Evolutionary conservation across 2,797 vertebrate genomes (phyloP).

Genomic region (Manis crassicaudata): DNA sequence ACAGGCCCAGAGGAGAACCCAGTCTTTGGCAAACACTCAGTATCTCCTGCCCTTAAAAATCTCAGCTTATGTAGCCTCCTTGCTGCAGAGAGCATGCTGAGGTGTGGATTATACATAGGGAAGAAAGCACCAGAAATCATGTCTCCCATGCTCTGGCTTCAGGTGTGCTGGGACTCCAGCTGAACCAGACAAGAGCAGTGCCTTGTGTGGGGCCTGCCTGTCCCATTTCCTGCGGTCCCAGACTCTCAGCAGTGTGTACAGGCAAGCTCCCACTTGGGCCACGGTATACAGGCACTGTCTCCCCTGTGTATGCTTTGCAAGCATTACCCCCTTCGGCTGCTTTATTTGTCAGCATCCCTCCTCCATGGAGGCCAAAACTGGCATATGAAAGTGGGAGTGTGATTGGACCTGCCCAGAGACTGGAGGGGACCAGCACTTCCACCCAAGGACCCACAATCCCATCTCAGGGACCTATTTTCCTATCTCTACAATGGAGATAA

Average conservation of each 20-base stretch:
- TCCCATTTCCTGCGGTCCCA: neutral
- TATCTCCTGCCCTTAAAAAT: neutral
- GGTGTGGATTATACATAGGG: no score
- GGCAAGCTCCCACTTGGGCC: neutral
- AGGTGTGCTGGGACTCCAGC: neutral
- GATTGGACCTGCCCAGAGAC: neutral
- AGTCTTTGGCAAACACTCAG: neutral
- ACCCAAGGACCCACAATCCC: no score
- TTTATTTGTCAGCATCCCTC: neutral
- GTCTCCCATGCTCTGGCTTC: neutral
- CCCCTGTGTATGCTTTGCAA: neutral
- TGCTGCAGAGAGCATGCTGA: neutral
- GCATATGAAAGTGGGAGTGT: accelerated
- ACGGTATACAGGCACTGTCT: accelerated
- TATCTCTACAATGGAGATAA: neutral
- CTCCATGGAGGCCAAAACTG: neutral
- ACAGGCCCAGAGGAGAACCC: neutral
- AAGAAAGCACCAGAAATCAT: accelerated
- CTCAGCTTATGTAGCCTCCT: neutral
- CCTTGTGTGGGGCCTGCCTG: accelerated
- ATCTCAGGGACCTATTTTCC: neutral
- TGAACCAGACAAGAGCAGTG: neutral
- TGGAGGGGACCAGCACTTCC: neutral
- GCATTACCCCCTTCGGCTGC: neutral
- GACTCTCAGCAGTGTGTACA: neutral